Evolutionary conservation across 2,113 vertebrate genomes (phyloP).

Genomic region (Benitochromis conjunctus): DNA sequence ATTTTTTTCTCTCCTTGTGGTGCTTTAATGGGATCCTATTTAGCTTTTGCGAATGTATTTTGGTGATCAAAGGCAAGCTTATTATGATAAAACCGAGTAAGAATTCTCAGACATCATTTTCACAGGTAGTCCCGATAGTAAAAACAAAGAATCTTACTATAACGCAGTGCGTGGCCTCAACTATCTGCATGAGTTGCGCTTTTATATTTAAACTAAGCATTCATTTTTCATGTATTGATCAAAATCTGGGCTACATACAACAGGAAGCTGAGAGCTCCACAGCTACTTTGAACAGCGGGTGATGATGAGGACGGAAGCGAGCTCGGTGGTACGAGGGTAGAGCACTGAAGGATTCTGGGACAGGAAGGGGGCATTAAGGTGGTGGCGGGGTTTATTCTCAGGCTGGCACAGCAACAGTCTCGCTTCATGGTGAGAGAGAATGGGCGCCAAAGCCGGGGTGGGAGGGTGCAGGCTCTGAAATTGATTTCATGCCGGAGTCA

Average conservation of each 20-base stretch:
- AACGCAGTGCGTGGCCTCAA: slow-evolving; percentile 10
- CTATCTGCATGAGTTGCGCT: neutral
- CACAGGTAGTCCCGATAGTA: neutral
- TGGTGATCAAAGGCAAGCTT: slow-evolving; percentile 28
- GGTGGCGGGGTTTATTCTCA: slow-evolving; percentile 15
- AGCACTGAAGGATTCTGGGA: slow-evolving; percentile 39
- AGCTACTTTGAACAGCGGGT: neutral
- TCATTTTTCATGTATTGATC: neutral
- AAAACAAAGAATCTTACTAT: neutral
- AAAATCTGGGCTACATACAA: neutral
- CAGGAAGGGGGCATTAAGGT: slow-evolving; percentile 7
- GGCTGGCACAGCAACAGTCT: slow-evolving; percentile 63
- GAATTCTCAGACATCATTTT: neutral
- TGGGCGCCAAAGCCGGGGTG: slow-evolving; percentile 43
- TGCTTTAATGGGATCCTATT: slow-evolving; percentile 26
- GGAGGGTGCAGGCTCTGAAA: slow-evolving; percentile 56
- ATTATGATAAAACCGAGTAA: neutral
- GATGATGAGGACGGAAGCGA: neutral
- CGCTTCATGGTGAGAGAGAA: slow-evolving; percentile 64
- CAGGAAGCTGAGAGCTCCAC: neutral
- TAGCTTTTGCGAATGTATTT: neutral
- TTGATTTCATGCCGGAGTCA: slow-evolving; percentile 74
- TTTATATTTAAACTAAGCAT: neutral
- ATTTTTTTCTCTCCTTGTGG: slow-evolving; percentile 1
- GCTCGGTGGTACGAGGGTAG: neutral